Evolutionary conservation across 2,113 vertebrate species (phyloP), one percentile per base, ranked within the genome.

Genomic region (Ploceus nigricollis): DNA sequence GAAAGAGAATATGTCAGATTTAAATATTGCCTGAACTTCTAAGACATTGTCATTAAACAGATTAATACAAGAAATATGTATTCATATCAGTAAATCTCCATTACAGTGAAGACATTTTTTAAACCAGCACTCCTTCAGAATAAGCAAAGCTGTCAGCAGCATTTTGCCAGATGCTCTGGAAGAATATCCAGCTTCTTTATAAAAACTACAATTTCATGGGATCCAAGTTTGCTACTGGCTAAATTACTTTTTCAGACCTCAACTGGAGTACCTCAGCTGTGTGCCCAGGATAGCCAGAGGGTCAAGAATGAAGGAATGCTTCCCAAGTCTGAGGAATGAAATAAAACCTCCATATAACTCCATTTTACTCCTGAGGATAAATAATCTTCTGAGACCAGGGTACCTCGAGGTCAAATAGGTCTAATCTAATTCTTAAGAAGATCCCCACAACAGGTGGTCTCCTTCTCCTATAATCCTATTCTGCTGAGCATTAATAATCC

Each of bases 231-330:
- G 3, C 54, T 88, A 68, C 63, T 44, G 51, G 51, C 71, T 90
- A 90, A 91, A 95, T 90, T 86, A 81, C 71, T 90, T 88, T 85
- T 65, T 54, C 58, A 82, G 58, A 73, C 31, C 37, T 48, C 90
- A 91, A 30, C 73, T 70, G 63, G 21, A 77, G 21, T 77, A 80
- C 82, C 54, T 87, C 58, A 94, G 23, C 54, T 61, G 16, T 61
- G 17, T 58, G 9, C 6, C 15, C 27, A 66, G 72, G 19, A 68
- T 39, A 28, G 16, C 50, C 11, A 1, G 14, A 81, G 63, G 75
- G 44, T 90, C 56, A 86, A 44, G 64, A 95, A 73, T 30, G 79
- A 39, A 81, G 22, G 21, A 86, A 85, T 47, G 22, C 4, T 93
- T 93, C 71, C 35, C 28, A 50, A 77, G 17, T 53, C 50, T 78